phyloP scores from a whole-genome alignment of 2,113 vertebrate genomes.

The Saiga tatarica region DNA sequence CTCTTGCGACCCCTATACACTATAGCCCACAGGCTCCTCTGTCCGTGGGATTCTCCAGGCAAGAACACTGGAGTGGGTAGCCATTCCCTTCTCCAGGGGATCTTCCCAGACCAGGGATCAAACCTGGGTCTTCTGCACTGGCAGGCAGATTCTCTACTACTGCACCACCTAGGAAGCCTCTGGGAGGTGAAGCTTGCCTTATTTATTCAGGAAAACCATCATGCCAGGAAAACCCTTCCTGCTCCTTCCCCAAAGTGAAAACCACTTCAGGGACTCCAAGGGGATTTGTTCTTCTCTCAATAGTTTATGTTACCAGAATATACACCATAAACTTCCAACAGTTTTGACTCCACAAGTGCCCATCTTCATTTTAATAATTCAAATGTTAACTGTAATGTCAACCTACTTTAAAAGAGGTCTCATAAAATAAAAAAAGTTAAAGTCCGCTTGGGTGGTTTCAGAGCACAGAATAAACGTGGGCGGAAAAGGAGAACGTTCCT shows the following conservation, averaged over 20 bases:
- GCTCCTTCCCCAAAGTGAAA: not conserved
- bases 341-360: not conserved
- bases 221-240: not conserved
- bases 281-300: not conserved
- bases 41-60: not conserved
- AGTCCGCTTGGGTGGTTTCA: accelerated
- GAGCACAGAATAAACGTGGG: not conserved
- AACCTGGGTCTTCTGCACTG: not conserved
- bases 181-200: not conserved
- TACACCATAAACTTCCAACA: not conserved
- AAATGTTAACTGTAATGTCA: not conserved
- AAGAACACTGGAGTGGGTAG: not conserved
- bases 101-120: not conserved
- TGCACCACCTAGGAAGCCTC: not conserved
- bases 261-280: not conserved
- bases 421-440: not conserved
- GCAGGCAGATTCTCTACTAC: not conserved
- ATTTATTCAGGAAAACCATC: not conserved
- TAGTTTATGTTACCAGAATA: not conserved
- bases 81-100: not conserved
- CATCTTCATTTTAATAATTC: not conserved
- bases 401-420: not conserved
- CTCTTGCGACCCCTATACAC: not conserved
- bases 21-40: not conserved
- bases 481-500: not conserved